Conservation (phyloP, 2,113 vertebrate species). For the Planiliza haematocheilus region DNA sequence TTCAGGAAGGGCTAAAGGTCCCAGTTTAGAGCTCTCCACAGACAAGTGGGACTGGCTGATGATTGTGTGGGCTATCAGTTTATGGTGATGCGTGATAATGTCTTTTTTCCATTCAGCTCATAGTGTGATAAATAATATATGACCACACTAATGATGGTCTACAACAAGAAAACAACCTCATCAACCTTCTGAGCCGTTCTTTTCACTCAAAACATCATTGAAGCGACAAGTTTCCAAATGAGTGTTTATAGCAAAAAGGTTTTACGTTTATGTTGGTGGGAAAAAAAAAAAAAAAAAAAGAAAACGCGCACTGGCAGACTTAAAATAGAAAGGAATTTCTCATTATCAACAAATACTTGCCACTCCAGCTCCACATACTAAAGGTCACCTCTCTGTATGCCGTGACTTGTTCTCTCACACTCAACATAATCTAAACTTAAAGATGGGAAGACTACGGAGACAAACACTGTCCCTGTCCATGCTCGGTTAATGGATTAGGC, state of each 20-base stretch:
- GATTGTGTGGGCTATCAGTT: background rate
- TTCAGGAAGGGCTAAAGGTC: conserved; percentile 21
- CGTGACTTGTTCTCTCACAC: conserved; percentile 37
- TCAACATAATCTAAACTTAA: conserved; percentile 37
- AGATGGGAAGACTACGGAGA: background rate
- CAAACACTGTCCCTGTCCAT: no score
- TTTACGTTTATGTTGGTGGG: no score
- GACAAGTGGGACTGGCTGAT: background rate
- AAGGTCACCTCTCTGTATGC: conserved; percentile 53
- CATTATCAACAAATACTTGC: conserved; percentile 72
- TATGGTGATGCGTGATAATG: no score
- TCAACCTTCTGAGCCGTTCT: no score
- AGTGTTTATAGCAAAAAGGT: no score
- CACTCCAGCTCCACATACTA: conserved; percentile 29
- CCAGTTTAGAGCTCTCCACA: background rate
- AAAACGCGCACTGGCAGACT: background rate
- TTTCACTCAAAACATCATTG: no score
- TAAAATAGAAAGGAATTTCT: conserved; percentile 73
- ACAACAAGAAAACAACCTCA: no score
- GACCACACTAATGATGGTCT: no score
- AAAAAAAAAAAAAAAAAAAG: background rate
- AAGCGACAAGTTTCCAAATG: no score
- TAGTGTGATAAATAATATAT: no score
- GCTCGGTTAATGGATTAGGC: background rate
- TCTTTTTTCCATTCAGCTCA: no score